These are phyloP conservation scores for Cnemophilus loriae DNA, from an alignment of 2,113 vertebrate genomes.

Conservation along the genomic window DNA sequence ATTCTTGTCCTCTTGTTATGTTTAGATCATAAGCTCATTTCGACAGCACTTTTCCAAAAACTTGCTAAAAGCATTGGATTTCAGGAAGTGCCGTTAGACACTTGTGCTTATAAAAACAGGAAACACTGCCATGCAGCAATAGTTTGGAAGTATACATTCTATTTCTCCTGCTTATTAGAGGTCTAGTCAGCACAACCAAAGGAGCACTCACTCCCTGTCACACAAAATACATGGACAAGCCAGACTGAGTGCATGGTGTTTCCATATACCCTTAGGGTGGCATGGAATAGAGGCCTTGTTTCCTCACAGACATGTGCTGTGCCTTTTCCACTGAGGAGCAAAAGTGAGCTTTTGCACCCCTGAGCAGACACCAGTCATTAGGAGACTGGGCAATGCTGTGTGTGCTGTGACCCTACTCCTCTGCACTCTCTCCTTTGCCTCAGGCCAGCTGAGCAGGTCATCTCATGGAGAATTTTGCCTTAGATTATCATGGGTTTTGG, in stretches of 20 bases:
- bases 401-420: background rate
- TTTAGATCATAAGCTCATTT: background rate
- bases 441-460: background rate
- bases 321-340: background rate
- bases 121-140: background rate
- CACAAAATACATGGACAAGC: background rate
- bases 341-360: background rate
- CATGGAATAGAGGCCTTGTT: background rate
- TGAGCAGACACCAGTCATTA: background rate
- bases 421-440: background rate
- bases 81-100: background rate
- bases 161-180: background rate
- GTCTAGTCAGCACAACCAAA: background rate
- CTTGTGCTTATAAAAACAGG: background rate
- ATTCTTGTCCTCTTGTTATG: background rate
- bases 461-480: background rate
- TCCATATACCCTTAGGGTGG: background rate
- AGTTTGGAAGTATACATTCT: background rate
- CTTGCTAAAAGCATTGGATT: background rate
- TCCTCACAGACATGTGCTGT: background rate
- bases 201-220: background rate
- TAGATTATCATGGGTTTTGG: accelerated
- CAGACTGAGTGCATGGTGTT: background rate
- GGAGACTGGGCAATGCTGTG: background rate
- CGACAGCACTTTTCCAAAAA: background rate